phyloP scores from a whole-genome alignment of 2,888 invertebrate species.

The Eupithecia inturbata region DNA sequence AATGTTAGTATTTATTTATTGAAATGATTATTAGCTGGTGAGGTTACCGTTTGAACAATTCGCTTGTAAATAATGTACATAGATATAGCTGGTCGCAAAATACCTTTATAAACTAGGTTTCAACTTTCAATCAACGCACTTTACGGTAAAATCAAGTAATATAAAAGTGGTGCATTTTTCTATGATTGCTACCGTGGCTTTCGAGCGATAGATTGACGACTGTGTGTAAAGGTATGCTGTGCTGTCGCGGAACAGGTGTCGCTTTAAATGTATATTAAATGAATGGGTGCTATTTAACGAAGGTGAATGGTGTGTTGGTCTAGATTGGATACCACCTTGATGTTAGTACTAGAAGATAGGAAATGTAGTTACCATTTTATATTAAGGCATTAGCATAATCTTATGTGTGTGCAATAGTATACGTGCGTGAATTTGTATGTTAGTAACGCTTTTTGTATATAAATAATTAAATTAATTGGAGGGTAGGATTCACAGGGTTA shows the following conservation, averaged over 20 bases:
- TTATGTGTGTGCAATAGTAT: conserved; percentile 79
- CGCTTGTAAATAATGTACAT: conserved; percentile 59
- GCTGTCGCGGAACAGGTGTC: conserved; percentile 57
- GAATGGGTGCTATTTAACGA: conserved; percentile 82
- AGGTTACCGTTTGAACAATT: conserved; percentile 58
- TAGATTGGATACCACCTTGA: conserved; percentile 53
- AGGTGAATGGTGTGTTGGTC: conserved; percentile 73
- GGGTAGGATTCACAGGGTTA: conserved; percentile 68
- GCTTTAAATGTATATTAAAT: conserved; percentile 79
- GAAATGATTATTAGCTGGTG: conserved; percentile 28
- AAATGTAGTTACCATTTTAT: conserved; percentile 74
- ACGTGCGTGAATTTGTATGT: conserved; percentile 59
- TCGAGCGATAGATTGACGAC: not conserved
- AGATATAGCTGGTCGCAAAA: conserved; percentile 45
- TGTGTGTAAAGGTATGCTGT: conserved; percentile 44
- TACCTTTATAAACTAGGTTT: conserved; percentile 19
- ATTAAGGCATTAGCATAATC: conserved; percentile 74
- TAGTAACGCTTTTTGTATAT: conserved; percentile 32
- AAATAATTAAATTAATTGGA: conserved; percentile 51
- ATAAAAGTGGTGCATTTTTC: not conserved
- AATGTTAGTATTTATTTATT: conserved; percentile 41
- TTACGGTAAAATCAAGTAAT: conserved; percentile 2
- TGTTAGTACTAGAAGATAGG: conserved; percentile 59
- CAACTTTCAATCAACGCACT: conserved; percentile 4
- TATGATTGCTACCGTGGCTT: not conserved